Percentiles rank a stretch among this genome's conserved stretches.
Evolutionary conservation across 1,140 invertebrate genomes (phyloP).

Genomic region (Chrysopa pallens): DNA sequence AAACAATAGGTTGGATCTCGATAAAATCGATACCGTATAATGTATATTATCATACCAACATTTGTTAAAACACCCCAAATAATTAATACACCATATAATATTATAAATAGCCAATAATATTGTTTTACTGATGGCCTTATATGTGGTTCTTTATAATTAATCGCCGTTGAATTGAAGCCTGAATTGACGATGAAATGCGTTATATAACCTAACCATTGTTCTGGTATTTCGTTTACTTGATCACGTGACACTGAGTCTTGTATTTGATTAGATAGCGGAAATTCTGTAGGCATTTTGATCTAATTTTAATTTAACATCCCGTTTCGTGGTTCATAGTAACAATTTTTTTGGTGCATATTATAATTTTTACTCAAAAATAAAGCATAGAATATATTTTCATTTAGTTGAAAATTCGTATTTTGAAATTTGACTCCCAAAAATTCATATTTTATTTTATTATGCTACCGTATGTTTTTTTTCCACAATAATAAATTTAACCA

Average conservation of each 20-base stretch:
- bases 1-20: slow-evolving; percentile 40
- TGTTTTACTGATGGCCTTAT: slow-evolving; percentile 19
- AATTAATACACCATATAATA: slow-evolving; percentile 35
- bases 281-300: too few species aligned
- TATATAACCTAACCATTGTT: neutral
- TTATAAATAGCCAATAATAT: slow-evolving; percentile 38
- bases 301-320: too few species aligned
- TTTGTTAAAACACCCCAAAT: slow-evolving; percentile 33
- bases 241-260: neutral
- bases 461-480: too few species aligned
- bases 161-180: neutral
- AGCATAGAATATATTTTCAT: too few species aligned
- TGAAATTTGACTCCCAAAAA: too few species aligned
- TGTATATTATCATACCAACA: slow-evolving; percentile 31
- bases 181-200: neutral
- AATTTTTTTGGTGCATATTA: too few species aligned
- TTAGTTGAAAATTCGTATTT: too few species aligned
- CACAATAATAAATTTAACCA: too few species aligned
- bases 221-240: neutral
- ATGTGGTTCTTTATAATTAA: neutral
- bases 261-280: too few species aligned
- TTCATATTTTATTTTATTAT: too few species aligned
- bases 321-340: too few species aligned
- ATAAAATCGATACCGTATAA: slow-evolving; percentile 30
- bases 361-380: too few species aligned